Base-by-base conservation (phyloP, 2,113 vertebrate species). In the Progne subis region DNA sequence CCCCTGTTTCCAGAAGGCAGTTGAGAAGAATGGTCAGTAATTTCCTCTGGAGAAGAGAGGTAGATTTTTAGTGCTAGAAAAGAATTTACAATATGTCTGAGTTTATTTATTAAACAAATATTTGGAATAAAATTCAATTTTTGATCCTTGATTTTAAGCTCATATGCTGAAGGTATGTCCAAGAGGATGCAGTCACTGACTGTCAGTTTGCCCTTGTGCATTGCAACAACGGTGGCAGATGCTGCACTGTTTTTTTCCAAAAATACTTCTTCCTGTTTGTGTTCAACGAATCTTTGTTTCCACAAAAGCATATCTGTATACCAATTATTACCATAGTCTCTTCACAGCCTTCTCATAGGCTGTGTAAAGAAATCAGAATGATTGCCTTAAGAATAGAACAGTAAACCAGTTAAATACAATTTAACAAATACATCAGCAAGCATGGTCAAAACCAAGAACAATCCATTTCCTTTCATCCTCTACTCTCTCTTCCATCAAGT, bases 381-480 rank as follows among this genome's bases (percentile, higher is more conserved):
- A 39, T 2, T 68, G 11, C 8, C 24, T 72, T 10, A 46, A 52
- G 32, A 78, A 24, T 2, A 57, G 31, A 43, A 57, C 81, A 70
- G 49, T 25, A 55, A 39, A 23, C 9, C 3, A 5, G 10, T 52
- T 37, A 90, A 83, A 55, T 53, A 26, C 6, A 46, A 8, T 69
- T 87, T 47, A 56, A 81, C 10, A 56, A 69, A 39, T 47, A 18
- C 11, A 17, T 59, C 17, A 65, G 44, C 86, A 88, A 82, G 37
- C 12, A 11, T 8, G 8, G 6, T 63, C 2, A 71, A 77, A 80
- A 71, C 14, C 6, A 56, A 75, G 17, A 6, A 78, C 12, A 39
- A 43, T 2, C 6, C 1, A 0, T 72, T 72, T 56, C 1, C 26
- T 83, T 57, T 18, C 8, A 26, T 7, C 1, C 4, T 13, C 4